A percentile compares a stretch with the other conserved stretches of the same genome.
Evolutionary conservation across 2,113 vertebrate genomes (phyloP).

Genomic region (Phylloscopus trochilus): DNA sequence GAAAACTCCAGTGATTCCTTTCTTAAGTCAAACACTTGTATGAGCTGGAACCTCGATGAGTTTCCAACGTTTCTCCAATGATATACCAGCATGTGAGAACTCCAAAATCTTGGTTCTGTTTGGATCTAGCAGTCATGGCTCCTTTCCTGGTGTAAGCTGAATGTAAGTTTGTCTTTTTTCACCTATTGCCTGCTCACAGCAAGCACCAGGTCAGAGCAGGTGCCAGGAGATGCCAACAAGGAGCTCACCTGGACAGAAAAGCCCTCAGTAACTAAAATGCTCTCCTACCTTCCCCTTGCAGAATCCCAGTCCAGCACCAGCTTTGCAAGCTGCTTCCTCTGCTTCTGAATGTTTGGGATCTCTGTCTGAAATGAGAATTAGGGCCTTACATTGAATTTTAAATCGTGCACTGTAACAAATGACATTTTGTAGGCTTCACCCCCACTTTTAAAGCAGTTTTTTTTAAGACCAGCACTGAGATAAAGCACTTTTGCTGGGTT

Average conservation of each 20-base stretch:
- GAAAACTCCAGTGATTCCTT: not conserved
- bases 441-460: not conserved
- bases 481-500: not conserved
- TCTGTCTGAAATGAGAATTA: constrained; percentile 77
- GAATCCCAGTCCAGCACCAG: constrained; percentile 97
- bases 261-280: not conserved
- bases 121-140: not conserved
- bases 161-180: rapidly evolving
- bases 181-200: not conserved
- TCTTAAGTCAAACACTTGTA: too few species aligned
- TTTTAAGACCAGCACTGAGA: not conserved
- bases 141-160: not conserved
- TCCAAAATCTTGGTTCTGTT: not conserved
- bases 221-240: not conserved
- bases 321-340: constrained; percentile 93
- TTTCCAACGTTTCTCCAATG: not conserved
- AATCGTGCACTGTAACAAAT: not conserved
- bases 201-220: not conserved
- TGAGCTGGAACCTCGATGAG: not conserved
- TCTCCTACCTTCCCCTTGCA: constrained; percentile 86
- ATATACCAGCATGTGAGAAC: rapidly evolving
- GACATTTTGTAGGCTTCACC: not conserved
- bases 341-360: constrained; percentile 97
- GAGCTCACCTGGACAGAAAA: not conserved
- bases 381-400: not conserved